These are phyloP conservation scores for Eulemur rufifrons DNA, from an alignment of 2,113 vertebrate species.

Conservation along the genomic window DNA sequence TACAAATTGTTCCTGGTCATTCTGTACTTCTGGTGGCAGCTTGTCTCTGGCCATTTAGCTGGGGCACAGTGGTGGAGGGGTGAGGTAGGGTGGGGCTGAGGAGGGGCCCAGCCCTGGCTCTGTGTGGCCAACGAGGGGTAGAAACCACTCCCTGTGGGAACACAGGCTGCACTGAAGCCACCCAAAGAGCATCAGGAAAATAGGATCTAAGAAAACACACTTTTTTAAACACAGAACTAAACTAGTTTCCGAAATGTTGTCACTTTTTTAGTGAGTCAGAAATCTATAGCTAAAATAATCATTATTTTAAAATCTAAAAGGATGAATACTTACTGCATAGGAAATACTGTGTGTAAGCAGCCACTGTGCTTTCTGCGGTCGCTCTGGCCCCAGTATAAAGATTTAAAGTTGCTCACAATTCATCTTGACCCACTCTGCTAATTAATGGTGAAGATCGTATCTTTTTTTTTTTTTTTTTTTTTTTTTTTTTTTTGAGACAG, in stretches of 20 bases:
- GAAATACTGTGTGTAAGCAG: background rate
- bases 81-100: rapidly evolving
- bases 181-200: background rate
- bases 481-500: too few relatives aligned
- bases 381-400: background rate
- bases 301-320: background rate
- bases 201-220: background rate
- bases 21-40: background rate
- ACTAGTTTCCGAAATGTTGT: background rate
- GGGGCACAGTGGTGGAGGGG: background rate
- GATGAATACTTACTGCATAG: background rate
- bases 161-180: background rate
- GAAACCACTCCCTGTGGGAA: background rate
- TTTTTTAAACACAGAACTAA: background rate
- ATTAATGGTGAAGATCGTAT: background rate
- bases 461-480: too few relatives aligned
- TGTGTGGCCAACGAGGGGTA: background rate
- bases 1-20: conserved; percentile 25
- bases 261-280: background rate
- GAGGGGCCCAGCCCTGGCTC: background rate
- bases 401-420: background rate
- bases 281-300: background rate
- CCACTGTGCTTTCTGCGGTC: background rate
- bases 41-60: background rate
- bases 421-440: background rate